Evolutionary conservation across 2,797 vertebrate species (phyloP), one percentile per base, ranked within the genome.

Genomic region (Cynopterus sphinx): DNA sequence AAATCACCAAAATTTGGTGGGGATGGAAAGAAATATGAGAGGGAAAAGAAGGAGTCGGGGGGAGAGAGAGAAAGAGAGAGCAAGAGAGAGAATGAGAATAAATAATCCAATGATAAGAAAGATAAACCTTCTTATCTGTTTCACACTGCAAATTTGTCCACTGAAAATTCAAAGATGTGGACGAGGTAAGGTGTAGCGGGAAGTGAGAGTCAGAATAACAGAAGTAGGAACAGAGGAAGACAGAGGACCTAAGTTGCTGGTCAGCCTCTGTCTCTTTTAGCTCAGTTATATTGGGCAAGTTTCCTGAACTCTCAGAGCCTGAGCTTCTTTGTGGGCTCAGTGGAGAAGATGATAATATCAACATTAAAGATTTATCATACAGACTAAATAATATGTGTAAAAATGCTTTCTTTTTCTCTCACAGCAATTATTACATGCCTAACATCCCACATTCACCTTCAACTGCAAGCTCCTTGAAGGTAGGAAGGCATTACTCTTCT

Each of bases 401-500:
- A 79, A 70, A 5, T 41, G 24, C 9, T 96, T 92, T 83, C 63
- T 90, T 83, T 88, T 74, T 68, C 33, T 86, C 51, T 94, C 85
- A 24, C 22, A 83, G n/a, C 21, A 78, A 36, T n/a, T 81, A 68
- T 39, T 81, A 55, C 6, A 68, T 86, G 31, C 63, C 26, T 86
- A n/a, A 96, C 21, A n/a, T 26, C 22, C 43, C 28, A 70, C 13
- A 84, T 51, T 91, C 28, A 70, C 13, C 78, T 51, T 91, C 70
- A 91, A 65, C 55, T 57, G 13, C 6, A 7, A 91, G 0, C n/a
- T 94, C 49, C 71, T 91, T 49, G 39, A 94, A 31, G 22, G 13
- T 36, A 70, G 16, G 16, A 39, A 11, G 19, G 24, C 22, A 75
- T 68, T 59, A 89, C n/a, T 39, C 26, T 74, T 94, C 53, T 86